A percentile compares a stretch with the other conserved stretches of the same genome.
Evolutionary conservation across 2,888 invertebrate genomes (phyloP).

Genomic region (Shargacucullia verbasci): DNA sequence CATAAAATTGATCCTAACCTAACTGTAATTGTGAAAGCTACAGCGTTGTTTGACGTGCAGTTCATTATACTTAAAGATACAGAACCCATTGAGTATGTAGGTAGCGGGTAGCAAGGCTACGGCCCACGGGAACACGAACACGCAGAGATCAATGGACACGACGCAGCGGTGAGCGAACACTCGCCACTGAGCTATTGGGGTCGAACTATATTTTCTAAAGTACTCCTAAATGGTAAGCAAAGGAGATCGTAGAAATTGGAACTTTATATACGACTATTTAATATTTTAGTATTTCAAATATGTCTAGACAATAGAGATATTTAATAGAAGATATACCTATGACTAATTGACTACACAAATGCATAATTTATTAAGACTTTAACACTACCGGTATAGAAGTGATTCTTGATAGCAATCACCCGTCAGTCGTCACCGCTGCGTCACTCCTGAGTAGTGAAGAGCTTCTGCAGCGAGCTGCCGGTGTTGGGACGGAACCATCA

Average conservation of each 20-base stretch:
- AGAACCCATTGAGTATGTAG: conserved; percentile 10
- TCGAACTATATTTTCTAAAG: no score
- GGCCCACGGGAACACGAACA: conserved; percentile 30
- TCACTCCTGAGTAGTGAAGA: conserved; percentile 3
- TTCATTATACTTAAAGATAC: not conserved
- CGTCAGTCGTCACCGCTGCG: conserved; percentile 7
- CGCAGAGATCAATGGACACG: conserved; percentile 50
- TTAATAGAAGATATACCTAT: not conserved
- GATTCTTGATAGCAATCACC: no score
- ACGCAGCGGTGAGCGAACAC: conserved; percentile 19
- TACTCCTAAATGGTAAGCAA: not conserved
- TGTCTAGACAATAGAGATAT: not conserved
- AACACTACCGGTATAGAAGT: not conserved
- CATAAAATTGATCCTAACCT: conserved; percentile 10
- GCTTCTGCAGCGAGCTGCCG: not conserved
- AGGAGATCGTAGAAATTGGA: not conserved
- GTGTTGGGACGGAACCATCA: not conserved
- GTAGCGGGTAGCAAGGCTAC: not conserved
- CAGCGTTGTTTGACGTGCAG: not conserved
- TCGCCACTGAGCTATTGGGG: not conserved
- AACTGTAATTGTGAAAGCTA: not conserved
- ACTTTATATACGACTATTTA: not conserved
- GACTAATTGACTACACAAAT: conserved; percentile 18
- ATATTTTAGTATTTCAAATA: not conserved
- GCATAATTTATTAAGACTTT: not conserved